Evolutionary conservation across 2,888 invertebrate genomes (phyloP).

Genomic region (Xanthia icteritia): DNA sequence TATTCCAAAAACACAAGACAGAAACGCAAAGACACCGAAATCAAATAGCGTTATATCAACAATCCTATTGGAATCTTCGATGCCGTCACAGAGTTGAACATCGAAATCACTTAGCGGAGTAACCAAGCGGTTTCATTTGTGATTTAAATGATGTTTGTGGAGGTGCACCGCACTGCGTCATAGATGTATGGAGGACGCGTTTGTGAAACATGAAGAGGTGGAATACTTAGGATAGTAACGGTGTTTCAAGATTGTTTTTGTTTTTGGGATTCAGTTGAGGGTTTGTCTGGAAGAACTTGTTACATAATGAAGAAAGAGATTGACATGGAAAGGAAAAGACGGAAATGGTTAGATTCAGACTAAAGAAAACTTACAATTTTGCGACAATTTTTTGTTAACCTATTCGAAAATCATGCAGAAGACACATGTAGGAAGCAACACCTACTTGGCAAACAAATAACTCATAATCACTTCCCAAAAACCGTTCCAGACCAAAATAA

Average conservation of each 20-base stretch:
- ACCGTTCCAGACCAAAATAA: slow-evolving; percentile 30
- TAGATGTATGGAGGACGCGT: slow-evolving; percentile 51
- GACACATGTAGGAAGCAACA: background rate
- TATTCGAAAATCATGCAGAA: background rate
- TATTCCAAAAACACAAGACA: slow-evolving; percentile 25
- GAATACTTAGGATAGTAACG: slow-evolving; percentile 23
- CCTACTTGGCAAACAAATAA: background rate
- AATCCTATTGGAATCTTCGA: slow-evolving; percentile 48
- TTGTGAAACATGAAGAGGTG: slow-evolving; percentile 38
- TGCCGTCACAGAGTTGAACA: slow-evolving; percentile 65
- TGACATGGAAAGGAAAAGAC: background rate
- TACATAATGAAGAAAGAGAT: background rate
- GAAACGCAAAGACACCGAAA: slow-evolving; percentile 45
- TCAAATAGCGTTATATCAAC: slow-evolving; percentile 51
- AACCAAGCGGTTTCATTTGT: slow-evolving; percentile 74
- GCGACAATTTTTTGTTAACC: too few species aligned
- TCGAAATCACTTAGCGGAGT: slow-evolving; percentile 70
- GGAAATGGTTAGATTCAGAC: background rate
- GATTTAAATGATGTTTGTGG: slow-evolving; percentile 77
- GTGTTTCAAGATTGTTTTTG: slow-evolving; percentile 1
- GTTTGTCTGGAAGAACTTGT: background rate
- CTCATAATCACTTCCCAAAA: slow-evolving; percentile 18
- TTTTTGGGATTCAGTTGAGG: background rate
- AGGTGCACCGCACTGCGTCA: slow-evolving; percentile 68
- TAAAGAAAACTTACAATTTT: background rate